These are phyloP conservation scores for Tupiocoris notatus DNA, from an alignment of 2,888 invertebrate species.

Conservation along the genomic window DNA sequence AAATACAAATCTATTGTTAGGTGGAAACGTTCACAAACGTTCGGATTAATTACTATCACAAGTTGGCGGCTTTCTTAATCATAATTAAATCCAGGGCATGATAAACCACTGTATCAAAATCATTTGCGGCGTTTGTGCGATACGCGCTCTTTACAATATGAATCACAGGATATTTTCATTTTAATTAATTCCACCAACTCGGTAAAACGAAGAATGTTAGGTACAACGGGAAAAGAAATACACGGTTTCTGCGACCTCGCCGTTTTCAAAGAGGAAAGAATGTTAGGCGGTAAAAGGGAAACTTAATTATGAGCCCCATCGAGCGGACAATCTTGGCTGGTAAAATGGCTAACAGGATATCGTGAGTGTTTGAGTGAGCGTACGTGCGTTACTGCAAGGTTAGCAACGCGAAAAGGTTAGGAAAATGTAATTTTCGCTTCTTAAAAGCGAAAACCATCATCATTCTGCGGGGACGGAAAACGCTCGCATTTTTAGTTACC, in stretches of 20 bases:
- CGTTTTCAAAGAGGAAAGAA: neutral
- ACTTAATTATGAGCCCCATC: neutral
- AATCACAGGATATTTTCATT: no score
- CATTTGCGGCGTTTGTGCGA: no score
- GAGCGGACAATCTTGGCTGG: neutral
- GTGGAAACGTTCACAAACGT: no score
- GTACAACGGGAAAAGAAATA: neutral
- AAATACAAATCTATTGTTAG: no score
- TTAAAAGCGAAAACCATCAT: neutral
- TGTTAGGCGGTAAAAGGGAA: neutral
- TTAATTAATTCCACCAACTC: no score
- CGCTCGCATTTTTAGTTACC: neutral
- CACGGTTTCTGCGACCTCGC: neutral
- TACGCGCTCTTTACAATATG: no score
- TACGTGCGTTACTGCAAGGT: neutral
- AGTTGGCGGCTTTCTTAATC: no score
- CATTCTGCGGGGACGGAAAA: neutral
- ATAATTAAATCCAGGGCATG: no score
- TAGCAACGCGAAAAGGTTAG: neutral
- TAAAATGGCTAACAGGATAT: neutral
- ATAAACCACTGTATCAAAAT: no score
- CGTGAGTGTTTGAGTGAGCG: neutral
- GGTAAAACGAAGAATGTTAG: neutral
- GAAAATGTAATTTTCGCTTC: neutral
- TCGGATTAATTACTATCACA: no score